phyloP scores from a whole-genome alignment of 2,113 vertebrate species.

The Orthonyx spaldingii region DNA sequence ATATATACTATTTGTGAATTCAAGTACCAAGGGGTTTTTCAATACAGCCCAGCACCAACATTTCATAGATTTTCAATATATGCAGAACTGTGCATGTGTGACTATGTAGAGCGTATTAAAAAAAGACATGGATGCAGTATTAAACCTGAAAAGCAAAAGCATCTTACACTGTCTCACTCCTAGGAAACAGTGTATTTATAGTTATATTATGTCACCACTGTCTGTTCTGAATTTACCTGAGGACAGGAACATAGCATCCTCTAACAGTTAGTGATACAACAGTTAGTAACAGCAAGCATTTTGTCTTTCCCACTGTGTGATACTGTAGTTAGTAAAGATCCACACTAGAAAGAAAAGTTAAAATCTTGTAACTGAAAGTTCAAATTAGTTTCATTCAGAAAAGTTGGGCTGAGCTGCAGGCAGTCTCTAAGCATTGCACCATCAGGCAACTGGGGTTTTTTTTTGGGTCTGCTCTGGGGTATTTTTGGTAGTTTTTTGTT shows the following conservation, averaged over 20 bases:
- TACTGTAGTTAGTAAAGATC: neutral
- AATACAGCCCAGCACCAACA: neutral
- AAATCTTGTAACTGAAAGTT: neutral
- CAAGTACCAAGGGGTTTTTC: neutral
- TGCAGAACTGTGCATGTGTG: rapidly evolving
- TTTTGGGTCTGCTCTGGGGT: neutral
- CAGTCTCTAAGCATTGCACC: neutral
- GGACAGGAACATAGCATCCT: neutral
- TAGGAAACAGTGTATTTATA: neutral
- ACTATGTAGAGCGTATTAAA: neutral
- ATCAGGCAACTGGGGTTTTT: neutral
- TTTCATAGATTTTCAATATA: neutral
- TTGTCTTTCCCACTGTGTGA: neutral
- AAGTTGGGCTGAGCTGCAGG: neutral
- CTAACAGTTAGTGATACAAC: neutral
- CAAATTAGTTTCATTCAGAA: neutral
- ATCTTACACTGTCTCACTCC: neutral
- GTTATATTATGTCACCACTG: neutral
- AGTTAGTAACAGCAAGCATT: neutral
- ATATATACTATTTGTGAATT: neutral
- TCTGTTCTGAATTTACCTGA: neutral
- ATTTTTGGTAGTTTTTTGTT: neutral
- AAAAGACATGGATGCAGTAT: neutral
- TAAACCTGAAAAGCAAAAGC: neutral
- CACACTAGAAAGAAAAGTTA: neutral